Base-by-base conservation (phyloP, 2,888 invertebrate genomes). In the Netelia virgata region DNA sequence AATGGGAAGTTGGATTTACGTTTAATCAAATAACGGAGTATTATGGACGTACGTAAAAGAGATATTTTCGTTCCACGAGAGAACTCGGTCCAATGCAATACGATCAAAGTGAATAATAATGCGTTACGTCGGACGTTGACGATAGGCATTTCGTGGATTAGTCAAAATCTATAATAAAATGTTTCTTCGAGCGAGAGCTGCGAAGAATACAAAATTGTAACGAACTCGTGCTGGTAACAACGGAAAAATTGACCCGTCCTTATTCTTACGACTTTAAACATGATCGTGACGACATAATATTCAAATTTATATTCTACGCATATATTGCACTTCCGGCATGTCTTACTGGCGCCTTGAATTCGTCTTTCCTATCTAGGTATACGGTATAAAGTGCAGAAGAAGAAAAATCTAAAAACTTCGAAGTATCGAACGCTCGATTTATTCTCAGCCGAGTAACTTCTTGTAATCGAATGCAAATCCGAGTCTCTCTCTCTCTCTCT, bases 391-490 rank as follows among this genome's bases (percentile, higher is more conserved):
- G 11, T 36, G n/a, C 11, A 16, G 59, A 47, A 14, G 16, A 68
- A 68, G 63, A 81, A 74, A 68, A 59, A 36, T 6, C 43, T 53
- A 50, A n/a, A 61, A 63, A 66, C 55, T 75, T 28, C 53, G 11
- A 73, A 80, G 69, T 66, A 82, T 82, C 68, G 75, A 82, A 64
- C 68, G 63, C 64, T 82, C 64, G 47, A 66, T 72, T 77, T 72
- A 72, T 72, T 61, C 76, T 70, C 16, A 64, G 70, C 41, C 43
- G 63, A 75, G 68, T 59, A 47, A 64, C 68, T 74, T 47, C 23
- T 18, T 57, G 57, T 80, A 73, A 80, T 80, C 66, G 80, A 68
- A 80, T 80, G 80, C 72, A 80, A 80, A 80, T 80, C 80, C 57
- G 59, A 80, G 57, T 66, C 59, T 43, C 63, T 55, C 57, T 57